phyloP scores from a whole-genome alignment of 2,797 vertebrate genomes.

The Enteromius paludinosus region DNA sequence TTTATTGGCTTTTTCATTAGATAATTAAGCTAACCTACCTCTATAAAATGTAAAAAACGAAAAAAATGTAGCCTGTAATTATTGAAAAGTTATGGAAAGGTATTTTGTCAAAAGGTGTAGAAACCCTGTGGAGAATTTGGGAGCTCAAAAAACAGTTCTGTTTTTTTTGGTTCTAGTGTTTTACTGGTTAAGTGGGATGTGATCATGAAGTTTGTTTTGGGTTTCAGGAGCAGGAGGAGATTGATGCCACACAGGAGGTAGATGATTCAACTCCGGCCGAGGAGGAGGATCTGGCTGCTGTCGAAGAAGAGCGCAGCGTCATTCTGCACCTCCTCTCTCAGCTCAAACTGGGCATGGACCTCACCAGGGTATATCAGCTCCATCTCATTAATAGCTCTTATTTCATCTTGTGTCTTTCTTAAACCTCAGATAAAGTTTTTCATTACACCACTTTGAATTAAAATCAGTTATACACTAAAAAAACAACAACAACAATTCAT shows the following conservation, averaged over 20 bases:
- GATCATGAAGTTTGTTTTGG: conserved; percentile 15
- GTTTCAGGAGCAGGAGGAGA: conserved; percentile 88
- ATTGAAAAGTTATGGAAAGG: not conserved
- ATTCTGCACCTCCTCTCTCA: conserved; percentile 98
- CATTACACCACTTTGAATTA: not conserved
- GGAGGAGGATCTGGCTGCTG: conserved; percentile 92
- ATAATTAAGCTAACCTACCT: not conserved
- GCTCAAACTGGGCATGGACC: conserved; percentile 98
- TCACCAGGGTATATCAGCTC: conserved; percentile 85
- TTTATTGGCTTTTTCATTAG: not conserved
- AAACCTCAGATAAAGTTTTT: not conserved
- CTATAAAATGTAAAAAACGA: not conserved
- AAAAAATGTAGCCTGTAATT: not conserved
- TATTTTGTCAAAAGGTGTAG: not conserved
- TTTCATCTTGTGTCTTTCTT: conserved; percentile 1
- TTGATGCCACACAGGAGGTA: conserved; percentile 88
- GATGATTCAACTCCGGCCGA: conserved; percentile 86
- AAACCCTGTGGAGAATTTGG: not conserved
- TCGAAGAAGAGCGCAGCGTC: conserved; percentile 96
- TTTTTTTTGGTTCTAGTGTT: not conserved
- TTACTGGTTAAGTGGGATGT: not conserved
- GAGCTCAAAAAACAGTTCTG: not conserved
- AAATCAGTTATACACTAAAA: not conserved
- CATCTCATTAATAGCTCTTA: conserved; percentile 14
- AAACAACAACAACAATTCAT: not conserved